Base-by-base conservation (phyloP, 23 tunicate species). In the Ascidia mentula region DNA sequence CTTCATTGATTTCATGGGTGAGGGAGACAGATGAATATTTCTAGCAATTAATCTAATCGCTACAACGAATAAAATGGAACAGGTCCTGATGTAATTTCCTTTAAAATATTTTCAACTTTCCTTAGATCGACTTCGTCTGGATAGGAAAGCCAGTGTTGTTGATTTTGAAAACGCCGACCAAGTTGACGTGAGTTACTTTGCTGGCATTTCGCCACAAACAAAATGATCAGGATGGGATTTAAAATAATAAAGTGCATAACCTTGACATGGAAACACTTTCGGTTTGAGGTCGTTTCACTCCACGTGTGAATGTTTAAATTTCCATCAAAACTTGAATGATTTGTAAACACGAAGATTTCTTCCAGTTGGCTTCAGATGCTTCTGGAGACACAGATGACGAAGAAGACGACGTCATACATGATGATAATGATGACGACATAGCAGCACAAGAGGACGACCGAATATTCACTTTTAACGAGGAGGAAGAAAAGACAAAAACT, bases 401-500 rank as follows among this genome's bases (percentile, higher is more conserved):
- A 26, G 65, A 53, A 53, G 77, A 70, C 40, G 77, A 71, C 38
- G 82, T 18, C 73, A 18, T 24, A 69, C 30, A 69, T 7, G 78
- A 82, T 73, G 86, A 82, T 18, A 79, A 72, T 18, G 78, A 72
- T 33, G 79, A 82, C 17, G 71, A 79, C 28, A 17, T 24, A 1
- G 84, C 40, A 22, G 38, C 6, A 24, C 65, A 46, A 3, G 24
- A 15, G 32, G 46, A 34, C n/a, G n/a, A n/a, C n/a, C n/a, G n/a
- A n/a, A n/a, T n/a, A 3, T 53, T 53, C 4, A 6, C 7, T 53
- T 53, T 53, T 53, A 20, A 20, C 13, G 12, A 26, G 2, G 65
- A 53, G 4, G 65, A 53, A 26, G 65, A 53, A 9, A 9, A 53
- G 13, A 53, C 65, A 9, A 53, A 53, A 53, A 53, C 65, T 5